Evolutionary conservation across 2,113 vertebrate species (phyloP).

Genomic region (Thryonomys swinderianus): DNA sequence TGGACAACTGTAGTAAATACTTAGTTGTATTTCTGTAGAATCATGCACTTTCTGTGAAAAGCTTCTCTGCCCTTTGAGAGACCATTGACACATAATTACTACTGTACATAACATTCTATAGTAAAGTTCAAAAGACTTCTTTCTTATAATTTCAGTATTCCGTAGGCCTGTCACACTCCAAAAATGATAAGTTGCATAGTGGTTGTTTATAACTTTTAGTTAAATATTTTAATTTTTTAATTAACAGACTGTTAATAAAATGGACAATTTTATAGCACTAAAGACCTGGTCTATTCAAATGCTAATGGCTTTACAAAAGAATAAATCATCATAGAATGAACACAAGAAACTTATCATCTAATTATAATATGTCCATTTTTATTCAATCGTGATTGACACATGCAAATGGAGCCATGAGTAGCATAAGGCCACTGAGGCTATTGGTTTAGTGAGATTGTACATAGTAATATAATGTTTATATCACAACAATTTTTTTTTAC

Average conservation of each 20-base stretch:
- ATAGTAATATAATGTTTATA: not conserved
- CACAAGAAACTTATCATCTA: not conserved
- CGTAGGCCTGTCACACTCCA: constrained; percentile 11
- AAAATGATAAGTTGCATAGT: constrained; percentile 26
- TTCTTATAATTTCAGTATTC: constrained; percentile 15
- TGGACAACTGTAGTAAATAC: not conserved
- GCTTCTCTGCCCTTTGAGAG: not conserved
- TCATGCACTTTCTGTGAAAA: not conserved
- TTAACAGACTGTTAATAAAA: constrained; percentile 21
- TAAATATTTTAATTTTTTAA: constrained; percentile 18
- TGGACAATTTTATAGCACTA: not conserved
- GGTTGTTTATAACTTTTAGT: not conserved
- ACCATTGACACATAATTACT: not conserved
- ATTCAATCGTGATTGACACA: not conserved
- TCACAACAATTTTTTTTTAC: not conserved
- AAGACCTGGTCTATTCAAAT: not conserved
- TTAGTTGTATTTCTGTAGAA: not conserved
- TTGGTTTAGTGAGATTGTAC: not conserved
- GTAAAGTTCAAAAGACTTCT: not conserved
- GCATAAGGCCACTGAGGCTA: not conserved
- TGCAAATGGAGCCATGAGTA: not conserved
- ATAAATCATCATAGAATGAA: not conserved
- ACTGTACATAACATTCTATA: not conserved
- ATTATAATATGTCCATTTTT: not conserved
- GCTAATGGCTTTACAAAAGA: not conserved